phyloP scores from a whole-genome alignment of 2,888 invertebrate species.

The Mantis religiosa region DNA sequence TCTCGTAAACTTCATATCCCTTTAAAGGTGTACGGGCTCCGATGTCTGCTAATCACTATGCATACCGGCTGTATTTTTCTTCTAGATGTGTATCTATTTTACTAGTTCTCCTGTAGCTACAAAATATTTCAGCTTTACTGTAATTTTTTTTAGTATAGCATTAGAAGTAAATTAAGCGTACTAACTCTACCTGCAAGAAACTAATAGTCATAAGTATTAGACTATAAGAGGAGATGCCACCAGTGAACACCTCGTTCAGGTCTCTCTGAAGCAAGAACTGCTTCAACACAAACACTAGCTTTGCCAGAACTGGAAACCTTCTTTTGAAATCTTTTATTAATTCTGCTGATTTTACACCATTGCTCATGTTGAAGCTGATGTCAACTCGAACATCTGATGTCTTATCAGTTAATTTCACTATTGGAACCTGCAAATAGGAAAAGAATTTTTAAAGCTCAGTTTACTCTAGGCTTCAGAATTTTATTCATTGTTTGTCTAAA shows the following conservation, averaged over 20 bases:
- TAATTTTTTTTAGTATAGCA: no score
- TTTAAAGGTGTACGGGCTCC: no score
- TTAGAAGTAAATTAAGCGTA: neutral
- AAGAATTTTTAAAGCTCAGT: neutral
- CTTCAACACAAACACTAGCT: slow-evolving; percentile 94
- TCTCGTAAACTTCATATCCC: no score
- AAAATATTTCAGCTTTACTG: no score
- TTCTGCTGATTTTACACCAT: slow-evolving; percentile 94
- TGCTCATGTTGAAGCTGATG: slow-evolving; percentile 98
- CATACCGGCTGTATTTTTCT: neutral
- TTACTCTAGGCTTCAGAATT: neutral
- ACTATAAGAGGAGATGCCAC: slow-evolving; percentile 98
- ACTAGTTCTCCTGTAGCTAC: no score
- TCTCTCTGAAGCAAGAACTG: slow-evolving; percentile 97
- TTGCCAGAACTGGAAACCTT: slow-evolving; percentile 84
- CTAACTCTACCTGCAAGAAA: slow-evolving; percentile 71
- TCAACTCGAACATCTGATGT: slow-evolving; percentile 89
- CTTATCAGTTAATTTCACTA: slow-evolving; percentile 92
- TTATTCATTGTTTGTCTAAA: no score
- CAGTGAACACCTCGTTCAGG: slow-evolving; percentile 98
- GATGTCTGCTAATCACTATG: no score
- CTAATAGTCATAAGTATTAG: slow-evolving; percentile 97
- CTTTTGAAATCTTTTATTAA: slow-evolving; percentile 88
- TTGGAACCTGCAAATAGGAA: slow-evolving; percentile 66
- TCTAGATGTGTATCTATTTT: no score